Conservation (phyloP, 2,113 vertebrate genomes). For the Nestor notabilis region DNA sequence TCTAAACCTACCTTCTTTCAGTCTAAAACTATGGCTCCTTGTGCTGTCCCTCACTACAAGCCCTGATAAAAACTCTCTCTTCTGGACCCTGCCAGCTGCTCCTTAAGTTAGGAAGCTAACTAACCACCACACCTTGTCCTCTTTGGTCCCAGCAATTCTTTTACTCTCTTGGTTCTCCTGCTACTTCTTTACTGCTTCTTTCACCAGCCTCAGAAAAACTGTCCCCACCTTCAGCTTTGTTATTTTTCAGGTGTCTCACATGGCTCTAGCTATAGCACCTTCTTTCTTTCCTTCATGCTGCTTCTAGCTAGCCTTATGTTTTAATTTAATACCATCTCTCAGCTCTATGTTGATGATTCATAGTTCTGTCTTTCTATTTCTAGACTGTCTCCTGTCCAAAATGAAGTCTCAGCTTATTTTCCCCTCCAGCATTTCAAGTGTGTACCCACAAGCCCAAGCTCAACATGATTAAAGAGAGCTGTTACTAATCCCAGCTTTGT, state of each 20-base stretch:
- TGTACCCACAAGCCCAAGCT: neutral
- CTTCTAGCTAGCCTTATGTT: neutral
- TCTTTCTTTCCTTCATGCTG: neutral
- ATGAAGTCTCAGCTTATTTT: conserved; percentile 53
- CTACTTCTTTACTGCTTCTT: neutral
- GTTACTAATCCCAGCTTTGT: neutral
- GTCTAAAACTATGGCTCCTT: neutral
- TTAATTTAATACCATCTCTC: conserved; percentile 5
- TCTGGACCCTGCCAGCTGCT: neutral
- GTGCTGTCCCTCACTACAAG: neutral
- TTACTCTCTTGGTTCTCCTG: neutral
- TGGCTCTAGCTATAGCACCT: conserved; percentile 1
- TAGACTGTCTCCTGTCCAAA: conserved; percentile 60
- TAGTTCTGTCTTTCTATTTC: conserved; percentile 59
- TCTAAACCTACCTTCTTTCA: neutral
- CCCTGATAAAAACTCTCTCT: neutral
- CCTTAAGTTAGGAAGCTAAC: neutral
- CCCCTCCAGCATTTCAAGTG: conserved; percentile 26
- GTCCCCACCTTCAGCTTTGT: neutral
- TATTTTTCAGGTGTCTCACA: neutral
- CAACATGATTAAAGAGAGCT: neutral
- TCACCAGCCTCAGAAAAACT: neutral
- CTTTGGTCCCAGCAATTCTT: neutral
- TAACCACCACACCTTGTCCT: neutral
- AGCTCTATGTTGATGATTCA: conserved; percentile 41